Percentiles rank a stretch among this genome's conserved stretches.
phyloP scores from a whole-genome alignment of 2,113 vertebrate species.

The Calonectris borealis region DNA sequence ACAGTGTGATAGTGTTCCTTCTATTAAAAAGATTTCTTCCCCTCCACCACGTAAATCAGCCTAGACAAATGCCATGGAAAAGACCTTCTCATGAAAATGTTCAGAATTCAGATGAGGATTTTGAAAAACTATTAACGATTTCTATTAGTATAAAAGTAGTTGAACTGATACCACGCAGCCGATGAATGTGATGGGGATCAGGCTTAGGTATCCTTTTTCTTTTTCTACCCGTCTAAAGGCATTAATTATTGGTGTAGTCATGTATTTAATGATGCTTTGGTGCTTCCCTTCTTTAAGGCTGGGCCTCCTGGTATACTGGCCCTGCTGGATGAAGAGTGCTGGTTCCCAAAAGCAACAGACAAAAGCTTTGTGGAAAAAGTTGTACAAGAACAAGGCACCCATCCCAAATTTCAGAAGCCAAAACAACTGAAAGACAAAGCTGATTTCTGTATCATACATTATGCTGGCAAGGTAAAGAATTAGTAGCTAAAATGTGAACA shows the following conservation, averaged over 20 bases:
- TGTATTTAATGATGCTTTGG: background rate
- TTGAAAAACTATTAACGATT: background rate
- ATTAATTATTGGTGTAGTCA: background rate
- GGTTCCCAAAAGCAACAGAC: slow-evolving; percentile 98
- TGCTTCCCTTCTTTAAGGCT: slow-evolving; percentile 74
- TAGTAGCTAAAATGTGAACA: background rate
- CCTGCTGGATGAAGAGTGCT: slow-evolving; percentile 96
- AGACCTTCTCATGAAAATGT: background rate
- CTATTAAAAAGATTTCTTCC: background rate
- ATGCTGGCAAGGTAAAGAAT: slow-evolving; percentile 90
- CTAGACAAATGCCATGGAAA: background rate
- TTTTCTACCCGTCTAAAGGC: background rate
- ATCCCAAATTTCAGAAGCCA: slow-evolving; percentile 96
- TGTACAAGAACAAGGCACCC: slow-evolving; percentile 91
- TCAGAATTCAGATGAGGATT: background rate
- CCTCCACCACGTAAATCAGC: background rate
- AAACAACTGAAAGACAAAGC: slow-evolving; percentile 99
- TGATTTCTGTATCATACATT: slow-evolving; percentile 97
- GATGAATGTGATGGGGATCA: background rate
- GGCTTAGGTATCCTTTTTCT: background rate
- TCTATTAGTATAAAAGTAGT: background rate
- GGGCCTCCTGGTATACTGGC: slow-evolving; percentile 95
- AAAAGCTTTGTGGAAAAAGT: slow-evolving; percentile 99
- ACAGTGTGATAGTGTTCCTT: background rate
- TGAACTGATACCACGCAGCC: background rate